Conservation (phyloP, 2,888 invertebrate species). For the Panopea generosa region DNA sequence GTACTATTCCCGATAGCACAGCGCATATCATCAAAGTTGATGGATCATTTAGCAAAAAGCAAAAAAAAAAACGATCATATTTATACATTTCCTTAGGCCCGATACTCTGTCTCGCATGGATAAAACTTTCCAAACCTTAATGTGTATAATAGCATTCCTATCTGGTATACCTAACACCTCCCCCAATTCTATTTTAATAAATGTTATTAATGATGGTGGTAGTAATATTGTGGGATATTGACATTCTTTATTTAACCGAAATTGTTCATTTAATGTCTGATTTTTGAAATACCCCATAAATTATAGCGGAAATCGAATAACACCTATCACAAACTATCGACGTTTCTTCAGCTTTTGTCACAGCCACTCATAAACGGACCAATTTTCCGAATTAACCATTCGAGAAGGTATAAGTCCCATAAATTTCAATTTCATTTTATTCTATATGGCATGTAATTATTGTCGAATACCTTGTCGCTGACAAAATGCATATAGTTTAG, state of each 20-base stretch:
- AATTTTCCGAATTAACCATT: slow-evolving; percentile 44
- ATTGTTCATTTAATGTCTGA: slow-evolving; percentile 43
- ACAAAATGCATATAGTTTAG: slow-evolving; percentile 22
- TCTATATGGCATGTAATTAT: slow-evolving; percentile 7
- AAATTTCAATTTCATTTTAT: slow-evolving; percentile 45
- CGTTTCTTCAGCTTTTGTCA: no score
- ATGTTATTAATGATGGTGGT: slow-evolving; percentile 30
- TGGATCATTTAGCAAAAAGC: slow-evolving; percentile 33
- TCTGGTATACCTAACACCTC: no score
- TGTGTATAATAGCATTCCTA: no score
- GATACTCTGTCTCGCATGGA: no score
- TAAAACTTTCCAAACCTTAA: no score
- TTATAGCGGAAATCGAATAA: slow-evolving; percentile 52
- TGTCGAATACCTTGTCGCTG: slow-evolving; percentile 8
- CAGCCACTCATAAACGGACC: neutral
- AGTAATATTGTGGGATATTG: slow-evolving; percentile 31
- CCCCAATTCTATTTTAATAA: slow-evolving; percentile 21
- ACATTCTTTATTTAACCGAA: slow-evolving; percentile 47
- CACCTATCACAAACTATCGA: neutral
- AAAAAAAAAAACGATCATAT: neutral
- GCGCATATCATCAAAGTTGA: slow-evolving; percentile 5
- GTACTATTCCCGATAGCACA: slow-evolving; percentile 15
- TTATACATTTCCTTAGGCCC: neutral
- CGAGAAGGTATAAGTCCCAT: slow-evolving; percentile 19
- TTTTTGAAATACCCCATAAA: slow-evolving; percentile 51